Base-by-base conservation (phyloP, 2,888 invertebrate genomes). In the Hirudinaria manillensis region DNA sequence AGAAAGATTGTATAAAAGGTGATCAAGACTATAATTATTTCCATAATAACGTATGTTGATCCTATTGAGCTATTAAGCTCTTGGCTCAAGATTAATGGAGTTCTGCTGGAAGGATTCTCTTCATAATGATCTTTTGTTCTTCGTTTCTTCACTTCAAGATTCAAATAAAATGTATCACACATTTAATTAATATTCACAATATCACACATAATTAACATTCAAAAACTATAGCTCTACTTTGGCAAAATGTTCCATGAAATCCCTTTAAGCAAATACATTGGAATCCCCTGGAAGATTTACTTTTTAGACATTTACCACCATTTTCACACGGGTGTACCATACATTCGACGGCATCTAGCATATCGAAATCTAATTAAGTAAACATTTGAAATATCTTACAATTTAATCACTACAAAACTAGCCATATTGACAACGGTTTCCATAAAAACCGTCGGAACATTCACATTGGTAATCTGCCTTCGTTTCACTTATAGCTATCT, bases 241-340 rank as follows among this genome's bases (percentile, higher is more conserved):
- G 34, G n/a, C 68, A 68, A n/a, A 32, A 10, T 19, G n/a, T 68
- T 32, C 68, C 68, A 34, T 34, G 13, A 36, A 34, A 68, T 36
- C 68, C 68, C 7, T 68, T 32, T 34, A 32, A n/a, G 34, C 68
- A 68, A n/a, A 29, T 24, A 21, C 68, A 68, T 34, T 68, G 13
- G 36, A 68, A 68, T 32, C 68, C 68, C 7, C n/a, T n/a, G 68
- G 10, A 32, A 1, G 68, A 2, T 0, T 68, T 13, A 36, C 34
- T 34, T 34, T 32, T 32, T 10, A 29, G 16, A 21, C 68, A 68
- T 36, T 36, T 68, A 13, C 68, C 68, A 16, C 36, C 68, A 36
- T 68, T 32, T 68, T 13, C 7, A 21, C 68, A 68, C 4, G 68
- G 68, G n/a, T 68, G 68, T 7, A 32, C 32, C 68, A 68, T 68